Evolutionary conservation across 1,140 invertebrate species (phyloP), one percentile per base, ranked within the genome.

Genomic region (Sogatella furcifera): DNA sequence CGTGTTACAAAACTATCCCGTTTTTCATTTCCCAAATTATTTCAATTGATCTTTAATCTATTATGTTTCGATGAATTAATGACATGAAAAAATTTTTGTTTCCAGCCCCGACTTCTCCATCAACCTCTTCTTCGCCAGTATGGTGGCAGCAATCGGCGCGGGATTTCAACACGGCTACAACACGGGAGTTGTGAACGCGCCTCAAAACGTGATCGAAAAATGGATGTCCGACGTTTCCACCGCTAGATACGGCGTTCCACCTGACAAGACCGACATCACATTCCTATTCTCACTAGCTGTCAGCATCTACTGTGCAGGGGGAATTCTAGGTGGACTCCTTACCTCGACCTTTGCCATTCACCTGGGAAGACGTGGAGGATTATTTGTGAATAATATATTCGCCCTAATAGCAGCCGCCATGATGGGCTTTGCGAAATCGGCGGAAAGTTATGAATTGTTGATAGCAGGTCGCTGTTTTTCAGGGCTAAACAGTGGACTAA

Each of bases 141-240:
- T 81, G 2, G 85, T 89, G 0, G 85, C 88, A 8, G 88, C 86
- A 5, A 81, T 92, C 52, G 84, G 93, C 57, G 92, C 92, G 0
- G 83, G 88, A 10, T 95, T 95, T 70, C 92, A 95, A 71, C 92
- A 95, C 79, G 93, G 93, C 21, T 96, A 94, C 76, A 94, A 95
- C 70, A 93, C 89, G 2, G 93, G 92, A 4, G 92, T 94, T 9
- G 78, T 95, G 21, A 94, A 95, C 70, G 83, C 89, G 34, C 89
- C 92, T n/a, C 81, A 87, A 76, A 69, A 72, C 66, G 89, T 93
- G 77, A 80, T 76, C 71, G 52, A 28, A 60, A 19, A 46, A 31
- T 21, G 41, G 34, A 2, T 91, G 38, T 80, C 80, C 56, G 69
- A 74, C 1, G 80, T 86, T 0, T 75, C 81, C 9, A 68, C 69